A percentile compares a stretch with the other conserved stretches of the same genome.
Evolutionary conservation across 2,113 vertebrate species (phyloP).

Genomic region (Laterallus jamaicensis): DNA sequence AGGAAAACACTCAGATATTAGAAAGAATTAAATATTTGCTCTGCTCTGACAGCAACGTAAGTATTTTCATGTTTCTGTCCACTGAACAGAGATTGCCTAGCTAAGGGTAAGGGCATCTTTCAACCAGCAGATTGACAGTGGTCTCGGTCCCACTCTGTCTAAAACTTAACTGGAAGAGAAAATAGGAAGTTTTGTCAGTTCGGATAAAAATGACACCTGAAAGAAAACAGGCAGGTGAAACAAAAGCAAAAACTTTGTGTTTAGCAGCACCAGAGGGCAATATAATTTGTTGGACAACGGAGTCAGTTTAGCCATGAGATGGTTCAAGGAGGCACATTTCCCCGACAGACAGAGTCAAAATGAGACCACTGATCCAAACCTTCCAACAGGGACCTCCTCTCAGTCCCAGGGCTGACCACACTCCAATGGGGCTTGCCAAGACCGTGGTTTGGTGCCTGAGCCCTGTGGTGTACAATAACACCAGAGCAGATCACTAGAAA

Average conservation of each 20-base stretch:
- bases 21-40: not conserved
- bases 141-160: not conserved
- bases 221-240: not conserved
- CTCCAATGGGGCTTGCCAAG: not conserved
- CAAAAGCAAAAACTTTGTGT: not conserved
- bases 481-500: not conserved
- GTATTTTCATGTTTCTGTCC: not conserved
- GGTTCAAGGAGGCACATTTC: not conserved
- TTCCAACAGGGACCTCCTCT: not conserved
- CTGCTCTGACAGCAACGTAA: not conserved
- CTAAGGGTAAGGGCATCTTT: not conserved
- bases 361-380: not conserved
- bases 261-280: not conserved
- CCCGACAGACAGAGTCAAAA: not conserved
- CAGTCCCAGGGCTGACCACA: no score
- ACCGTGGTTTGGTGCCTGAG: not conserved
- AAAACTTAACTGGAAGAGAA: not conserved
- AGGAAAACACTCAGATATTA: not conserved
- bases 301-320: not conserved
- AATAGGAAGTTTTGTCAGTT: not conserved
- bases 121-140: not conserved
- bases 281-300: not conserved
- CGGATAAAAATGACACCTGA: not conserved
- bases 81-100: not conserved
- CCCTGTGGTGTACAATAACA: not conserved